A percentile compares a stretch with the other conserved stretches of the same genome.
Evolutionary conservation across 2,888 invertebrate species (phyloP).

Genomic region (Eupithecia exiguata): DNA sequence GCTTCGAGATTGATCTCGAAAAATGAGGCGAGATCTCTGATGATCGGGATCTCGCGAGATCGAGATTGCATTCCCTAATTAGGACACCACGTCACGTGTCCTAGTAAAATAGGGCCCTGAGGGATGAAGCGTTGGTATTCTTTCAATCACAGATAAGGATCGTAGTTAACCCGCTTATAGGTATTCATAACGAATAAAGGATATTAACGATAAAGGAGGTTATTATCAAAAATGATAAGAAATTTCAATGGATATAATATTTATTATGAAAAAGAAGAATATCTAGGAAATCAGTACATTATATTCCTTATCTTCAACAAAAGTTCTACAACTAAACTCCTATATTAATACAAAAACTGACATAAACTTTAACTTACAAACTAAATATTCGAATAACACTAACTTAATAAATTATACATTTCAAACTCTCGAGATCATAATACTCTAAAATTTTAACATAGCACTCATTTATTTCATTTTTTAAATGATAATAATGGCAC

Average conservation of each 20-base stretch:
- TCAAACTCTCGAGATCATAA: constrained; percentile 55
- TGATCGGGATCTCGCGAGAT: no score
- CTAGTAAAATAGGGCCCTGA: no score
- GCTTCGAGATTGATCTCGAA: no score
- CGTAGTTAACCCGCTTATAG: not conserved
- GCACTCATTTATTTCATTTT: constrained; percentile 50
- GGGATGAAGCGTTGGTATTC: not conserved
- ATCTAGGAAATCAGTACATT: constrained; percentile 34
- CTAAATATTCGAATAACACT: constrained; percentile 32
- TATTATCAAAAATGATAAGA: not conserved
- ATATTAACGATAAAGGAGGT: not conserved
- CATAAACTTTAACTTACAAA: constrained; percentile 24
- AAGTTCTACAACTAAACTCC: constrained; percentile 11
- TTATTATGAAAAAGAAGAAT: constrained; percentile 32
- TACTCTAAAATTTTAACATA: constrained; percentile 41
- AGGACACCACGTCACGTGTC: no score
- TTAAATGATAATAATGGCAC: constrained; percentile 48
- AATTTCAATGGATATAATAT: constrained; percentile 38
- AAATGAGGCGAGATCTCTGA: no score
- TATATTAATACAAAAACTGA: constrained; percentile 36
- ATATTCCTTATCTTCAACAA: constrained; percentile 38
- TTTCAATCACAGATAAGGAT: not conserved
- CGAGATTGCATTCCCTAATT: no score
- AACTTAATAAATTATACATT: constrained; percentile 46
- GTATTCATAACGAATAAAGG: not conserved